Evolutionary conservation across 2,113 vertebrate species (phyloP).

Genomic region (Morone chrysops): DNA sequence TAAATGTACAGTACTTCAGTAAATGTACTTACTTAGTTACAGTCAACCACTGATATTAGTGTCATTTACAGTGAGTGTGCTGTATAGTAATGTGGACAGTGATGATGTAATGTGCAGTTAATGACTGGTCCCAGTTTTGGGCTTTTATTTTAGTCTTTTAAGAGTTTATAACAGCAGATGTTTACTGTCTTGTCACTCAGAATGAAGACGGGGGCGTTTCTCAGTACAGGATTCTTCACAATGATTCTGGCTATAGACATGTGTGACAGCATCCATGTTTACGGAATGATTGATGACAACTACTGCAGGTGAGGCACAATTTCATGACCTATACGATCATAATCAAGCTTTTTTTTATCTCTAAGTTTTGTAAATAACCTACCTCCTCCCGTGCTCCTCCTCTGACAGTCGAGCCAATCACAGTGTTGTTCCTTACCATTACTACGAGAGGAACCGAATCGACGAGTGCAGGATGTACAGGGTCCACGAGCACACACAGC

Average conservation of each 20-base stretch:
- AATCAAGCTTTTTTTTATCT: not conserved
- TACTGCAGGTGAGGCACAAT: conserved; percentile 89
- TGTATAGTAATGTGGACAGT: not conserved
- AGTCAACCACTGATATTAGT: too few species aligned
- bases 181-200: conserved; percentile 76
- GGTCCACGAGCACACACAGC: conserved; percentile 85
- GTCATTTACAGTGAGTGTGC: not conserved
- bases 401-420: conserved; percentile 78
- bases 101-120: not conserved
- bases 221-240: conserved; percentile 98
- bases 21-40: too few species aligned
- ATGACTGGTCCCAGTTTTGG: not conserved
- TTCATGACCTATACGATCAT: not conserved
- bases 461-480: conserved; percentile 93
- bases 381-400: not conserved
- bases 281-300: conserved; percentile 92
- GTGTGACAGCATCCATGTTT: conserved; percentile 90
- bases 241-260: conserved; percentile 94
- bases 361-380: not conserved
- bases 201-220: conserved; percentile 92
- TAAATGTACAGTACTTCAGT: too few species aligned
- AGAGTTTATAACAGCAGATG: not conserved
- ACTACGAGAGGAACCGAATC: conserved; percentile 89
- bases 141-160: not conserved
- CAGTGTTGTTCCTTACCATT: conserved; percentile 92